phyloP scores from a whole-genome alignment of 2,888 invertebrate genomes.

The Cephus nigrinus region DNA sequence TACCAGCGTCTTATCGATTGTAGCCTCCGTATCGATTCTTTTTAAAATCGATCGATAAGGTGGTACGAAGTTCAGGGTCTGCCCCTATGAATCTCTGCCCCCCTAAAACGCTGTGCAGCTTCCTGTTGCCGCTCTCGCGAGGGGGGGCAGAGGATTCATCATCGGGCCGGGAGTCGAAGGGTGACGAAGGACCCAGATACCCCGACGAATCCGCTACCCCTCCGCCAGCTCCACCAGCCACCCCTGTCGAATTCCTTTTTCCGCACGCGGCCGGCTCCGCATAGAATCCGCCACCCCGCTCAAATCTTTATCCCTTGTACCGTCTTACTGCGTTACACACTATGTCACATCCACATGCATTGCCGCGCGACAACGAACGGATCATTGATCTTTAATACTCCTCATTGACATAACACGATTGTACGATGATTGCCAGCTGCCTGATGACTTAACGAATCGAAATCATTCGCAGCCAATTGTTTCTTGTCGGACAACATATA shows the following conservation, averaged over 20 bases:
- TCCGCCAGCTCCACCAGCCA: slow-evolving; percentile 43
- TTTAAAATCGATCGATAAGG: slow-evolving; percentile 10
- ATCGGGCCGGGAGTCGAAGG: slow-evolving; percentile 34
- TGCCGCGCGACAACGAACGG: neutral
- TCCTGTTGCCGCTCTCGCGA: slow-evolving; percentile 60
- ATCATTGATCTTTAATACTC: neutral
- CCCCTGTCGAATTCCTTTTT: neutral
- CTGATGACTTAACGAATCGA: slow-evolving; percentile 5
- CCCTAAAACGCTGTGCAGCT: slow-evolving; percentile 52
- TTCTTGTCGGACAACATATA: slow-evolving; percentile 87
- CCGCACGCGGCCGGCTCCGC: neutral
- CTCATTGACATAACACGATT: neutral
- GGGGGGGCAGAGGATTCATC: slow-evolving; percentile 48
- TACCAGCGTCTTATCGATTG: neutral
- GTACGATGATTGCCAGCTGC: neutral
- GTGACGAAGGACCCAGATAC: slow-evolving; percentile 30
- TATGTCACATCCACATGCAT: neutral
- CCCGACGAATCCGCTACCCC: slow-evolving; percentile 55
- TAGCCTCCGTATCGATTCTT: no score
- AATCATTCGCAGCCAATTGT: slow-evolving; percentile 77
- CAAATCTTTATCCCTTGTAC: neutral
- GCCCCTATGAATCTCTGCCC: slow-evolving; percentile 59
- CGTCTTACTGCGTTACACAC: neutral
- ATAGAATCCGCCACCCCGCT: neutral
- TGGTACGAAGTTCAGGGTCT: slow-evolving; percentile 45